Evolutionary conservation across 2,888 invertebrate genomes (phyloP).

Genomic region (Limulus polyphemus): DNA sequence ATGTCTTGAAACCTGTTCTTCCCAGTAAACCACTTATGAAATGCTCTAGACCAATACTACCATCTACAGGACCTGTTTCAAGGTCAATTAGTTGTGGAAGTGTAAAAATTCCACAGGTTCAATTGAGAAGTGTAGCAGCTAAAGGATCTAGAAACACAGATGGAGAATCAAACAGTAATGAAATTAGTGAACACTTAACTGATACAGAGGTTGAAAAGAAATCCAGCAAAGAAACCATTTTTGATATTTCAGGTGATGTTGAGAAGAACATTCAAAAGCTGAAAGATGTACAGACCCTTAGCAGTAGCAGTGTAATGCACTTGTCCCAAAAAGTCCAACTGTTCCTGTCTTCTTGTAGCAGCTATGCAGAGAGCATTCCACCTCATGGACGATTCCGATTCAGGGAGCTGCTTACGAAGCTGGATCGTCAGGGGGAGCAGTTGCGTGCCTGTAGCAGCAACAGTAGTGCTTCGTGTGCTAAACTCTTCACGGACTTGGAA

Average conservation of each 20-base stretch:
- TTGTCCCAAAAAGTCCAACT: slow-evolving; percentile 64
- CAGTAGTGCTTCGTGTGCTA: slow-evolving; percentile 54
- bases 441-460: slow-evolving; percentile 55
- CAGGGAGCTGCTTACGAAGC: slow-evolving; percentile 55
- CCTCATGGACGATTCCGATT: slow-evolving; percentile 80
- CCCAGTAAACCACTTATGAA: slow-evolving; percentile 21
- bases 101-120: too few species aligned
- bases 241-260: slow-evolving; percentile 28
- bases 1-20: slow-evolving; percentile 16
- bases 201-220: background rate
- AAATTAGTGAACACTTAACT: too few species aligned
- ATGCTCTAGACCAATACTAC: slow-evolving; percentile 11
- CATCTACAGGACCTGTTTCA: slow-evolving; percentile 7
- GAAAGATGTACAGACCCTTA: slow-evolving; percentile 29
- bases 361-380: slow-evolving; percentile 68
- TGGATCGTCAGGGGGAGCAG: slow-evolving; percentile 55
- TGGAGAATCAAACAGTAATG: too few species aligned
- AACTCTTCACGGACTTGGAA: slow-evolving; percentile 57
- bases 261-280: slow-evolving; percentile 27
- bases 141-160: too few species aligned
- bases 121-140: too few species aligned
- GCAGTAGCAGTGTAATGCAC: slow-evolving; percentile 55
- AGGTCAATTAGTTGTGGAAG: slow-evolving; percentile 5
- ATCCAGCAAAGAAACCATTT: slow-evolving; percentile 26
- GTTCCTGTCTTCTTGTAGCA: slow-evolving; percentile 66